Evolutionary conservation across 2,888 invertebrate genomes (phyloP).

Genomic region (Cephus runcator): DNA sequence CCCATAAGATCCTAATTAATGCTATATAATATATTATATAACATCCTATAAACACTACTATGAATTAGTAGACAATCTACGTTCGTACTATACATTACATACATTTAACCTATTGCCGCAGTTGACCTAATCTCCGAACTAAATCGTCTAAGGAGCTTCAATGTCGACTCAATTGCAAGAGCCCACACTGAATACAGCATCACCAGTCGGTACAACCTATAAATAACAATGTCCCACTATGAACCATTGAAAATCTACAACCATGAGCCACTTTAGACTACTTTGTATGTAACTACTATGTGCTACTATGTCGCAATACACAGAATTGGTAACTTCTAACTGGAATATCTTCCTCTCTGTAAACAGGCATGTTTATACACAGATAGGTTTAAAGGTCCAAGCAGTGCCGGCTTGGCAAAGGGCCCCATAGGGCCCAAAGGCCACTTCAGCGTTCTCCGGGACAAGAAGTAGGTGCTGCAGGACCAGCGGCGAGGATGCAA

Average conservation of each 20-base stretch:
- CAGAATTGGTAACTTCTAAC: constrained; percentile 5
- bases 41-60: not conserved
- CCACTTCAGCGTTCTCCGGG: constrained; percentile 15
- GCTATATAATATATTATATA: not conserved
- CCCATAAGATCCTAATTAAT: not conserved
- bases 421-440: constrained; percentile 24
- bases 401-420: constrained; percentile 16
- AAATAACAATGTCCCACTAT: not conserved
- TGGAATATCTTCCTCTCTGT: constrained; percentile 16
- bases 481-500: constrained; percentile 17
- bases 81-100: not conserved
- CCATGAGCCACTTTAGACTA: not conserved
- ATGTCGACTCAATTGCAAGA: not conserved
- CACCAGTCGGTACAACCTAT: too few relatives aligned
- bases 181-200: not conserved
- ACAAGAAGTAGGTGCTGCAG: constrained; percentile 20
- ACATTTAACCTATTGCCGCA: not conserved
- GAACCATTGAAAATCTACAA: not conserved
- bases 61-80: not conserved
- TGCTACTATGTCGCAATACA: not conserved
- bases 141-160: not conserved
- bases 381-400: constrained; percentile 31
- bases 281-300: not conserved
- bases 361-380: constrained; percentile 32
- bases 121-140: not conserved